A percentile compares a stretch with the other conserved stretches of the same genome.
phyloP scores from a whole-genome alignment of 2,888 invertebrate genomes.

The Drosophila fulvimacula region DNA sequence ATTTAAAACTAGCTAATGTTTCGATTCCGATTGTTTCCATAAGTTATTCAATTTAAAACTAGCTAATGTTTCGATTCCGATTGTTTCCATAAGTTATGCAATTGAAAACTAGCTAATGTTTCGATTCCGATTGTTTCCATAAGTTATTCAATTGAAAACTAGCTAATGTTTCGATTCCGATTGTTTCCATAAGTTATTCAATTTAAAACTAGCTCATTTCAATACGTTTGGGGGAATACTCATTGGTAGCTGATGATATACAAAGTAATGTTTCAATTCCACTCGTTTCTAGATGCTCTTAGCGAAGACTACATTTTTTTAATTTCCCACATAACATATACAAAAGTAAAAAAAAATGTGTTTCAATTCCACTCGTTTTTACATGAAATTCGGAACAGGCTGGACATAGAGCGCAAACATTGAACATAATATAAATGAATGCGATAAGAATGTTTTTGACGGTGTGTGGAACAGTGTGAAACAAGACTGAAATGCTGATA shows the following conservation, averaged over 20 bases:
- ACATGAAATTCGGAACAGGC: not conserved
- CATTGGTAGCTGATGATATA: not conserved
- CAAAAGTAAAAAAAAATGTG: not conserved
- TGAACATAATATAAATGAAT: not conserved
- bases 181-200: too few relatives aligned
- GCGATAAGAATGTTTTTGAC: conserved; percentile 1
- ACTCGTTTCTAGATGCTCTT: not conserved
- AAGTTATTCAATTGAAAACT: too few relatives aligned
- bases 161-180: not conserved
- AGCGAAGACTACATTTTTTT: not conserved
- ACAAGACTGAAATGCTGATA: not conserved
- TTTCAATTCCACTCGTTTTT: not conserved
- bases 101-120: too few relatives aligned
- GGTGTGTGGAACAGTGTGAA: not conserved
- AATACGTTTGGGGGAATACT: not conserved
- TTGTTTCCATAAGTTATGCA: too few relatives aligned
- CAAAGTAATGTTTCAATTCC: not conserved
- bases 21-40: too few relatives aligned
- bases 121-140: too few relatives aligned
- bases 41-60: too few relatives aligned
- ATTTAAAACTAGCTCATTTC: not conserved
- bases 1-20: too few relatives aligned
- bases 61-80: too few relatives aligned
- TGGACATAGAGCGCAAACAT: not conserved
- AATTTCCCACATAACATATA: not conserved